Evolutionary conservation across 2,888 invertebrate genomes (phyloP).

Genomic region (Cantharis rustica): DNA sequence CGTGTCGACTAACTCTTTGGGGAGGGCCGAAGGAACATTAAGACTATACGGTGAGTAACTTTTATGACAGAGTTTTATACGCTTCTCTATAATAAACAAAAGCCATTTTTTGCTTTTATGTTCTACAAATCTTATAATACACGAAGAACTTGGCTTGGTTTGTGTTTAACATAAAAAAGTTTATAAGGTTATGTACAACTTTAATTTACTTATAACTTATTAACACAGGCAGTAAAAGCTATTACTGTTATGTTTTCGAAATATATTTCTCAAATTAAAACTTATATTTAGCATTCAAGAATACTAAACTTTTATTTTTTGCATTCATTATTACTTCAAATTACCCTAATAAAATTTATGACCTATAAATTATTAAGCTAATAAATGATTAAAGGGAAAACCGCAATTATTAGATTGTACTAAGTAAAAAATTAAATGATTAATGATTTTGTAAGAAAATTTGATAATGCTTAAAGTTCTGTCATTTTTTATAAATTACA

Average conservation of each 20-base stretch:
- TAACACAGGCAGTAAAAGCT: not conserved
- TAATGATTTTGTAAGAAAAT: not conserved
- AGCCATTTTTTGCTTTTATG: conserved; percentile 3
- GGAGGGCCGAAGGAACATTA: conserved; percentile 76
- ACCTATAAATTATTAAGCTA: not conserved
- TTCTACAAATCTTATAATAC: conserved; percentile 1
- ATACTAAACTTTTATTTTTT: not conserved
- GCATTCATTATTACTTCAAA: not conserved
- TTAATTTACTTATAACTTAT: conserved; percentile 1
- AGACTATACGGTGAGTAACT: conserved; percentile 68
- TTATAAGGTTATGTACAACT: conserved; percentile 1
- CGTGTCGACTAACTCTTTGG: conserved; percentile 78
- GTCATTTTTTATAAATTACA: not conserved
- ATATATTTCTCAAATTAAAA: not conserved
- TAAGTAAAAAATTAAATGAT: not conserved
- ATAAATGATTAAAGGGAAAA: not conserved
- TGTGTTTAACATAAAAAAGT: conserved; percentile 3
- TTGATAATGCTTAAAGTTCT: not conserved
- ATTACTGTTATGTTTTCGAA: not conserved
- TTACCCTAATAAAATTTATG: not conserved
- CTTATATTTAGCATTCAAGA: not conserved
- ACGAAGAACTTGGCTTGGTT: not conserved
- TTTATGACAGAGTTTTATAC: conserved; percentile 14
- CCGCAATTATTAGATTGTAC: not conserved
- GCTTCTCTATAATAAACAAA: conserved; percentile 6